Base-by-base conservation (phyloP, 2,888 invertebrate genomes). In the Philereme vetulata region DNA sequence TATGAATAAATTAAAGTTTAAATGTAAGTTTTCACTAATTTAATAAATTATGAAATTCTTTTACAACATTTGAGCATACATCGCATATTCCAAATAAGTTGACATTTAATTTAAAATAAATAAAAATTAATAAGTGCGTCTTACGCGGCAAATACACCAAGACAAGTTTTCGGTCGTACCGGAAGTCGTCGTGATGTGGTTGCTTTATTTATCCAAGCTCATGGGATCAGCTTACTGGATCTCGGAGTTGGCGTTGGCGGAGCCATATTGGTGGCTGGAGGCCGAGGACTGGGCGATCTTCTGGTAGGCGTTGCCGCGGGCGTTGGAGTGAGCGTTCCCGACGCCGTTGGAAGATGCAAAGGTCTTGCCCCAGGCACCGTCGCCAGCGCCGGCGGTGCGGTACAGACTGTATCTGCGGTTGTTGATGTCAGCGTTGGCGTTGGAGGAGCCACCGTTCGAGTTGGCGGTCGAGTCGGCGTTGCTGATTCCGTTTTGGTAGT, bases 121-220 rank as follows among this genome's bases (percentile, higher is more conserved):
- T 72, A 53, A 66, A 71, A 69, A 71, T 75, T 72, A 76, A 80
- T 82, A 77, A 80, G 77, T 78, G 74, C 72, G 72, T 76, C 59
- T 74, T 63, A 63, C 69, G 71, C 74, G 56, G 86, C 90, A 89
- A 90, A 77, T 78, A 90, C 89, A 88, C 60, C 82, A 87, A 88
- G 91, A 91, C 88, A 91, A 91, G 88, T 85, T 77, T 77, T 76
- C 72, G 65, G 66, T 62, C 48, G 54, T 40, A 56, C 59, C 70
- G 68, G 72, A 74, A 77, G 90, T 91, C 91, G 86, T 90, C 91
- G 86, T 89, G 80, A 77, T 82, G 84, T 90, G 75, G 74, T 86
- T 88, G 90, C 87, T 77, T 46, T 57, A 51, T 60, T 51, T 21
- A 45, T 50, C 34, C 43, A 61, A 51, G 52, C 46, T 4, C 32